A percentile compares a stretch with the other conserved stretches of the same genome.
Evolutionary conservation across 2,888 invertebrate genomes (phyloP).

Genomic region (Pseudeuparius sepicola): DNA sequence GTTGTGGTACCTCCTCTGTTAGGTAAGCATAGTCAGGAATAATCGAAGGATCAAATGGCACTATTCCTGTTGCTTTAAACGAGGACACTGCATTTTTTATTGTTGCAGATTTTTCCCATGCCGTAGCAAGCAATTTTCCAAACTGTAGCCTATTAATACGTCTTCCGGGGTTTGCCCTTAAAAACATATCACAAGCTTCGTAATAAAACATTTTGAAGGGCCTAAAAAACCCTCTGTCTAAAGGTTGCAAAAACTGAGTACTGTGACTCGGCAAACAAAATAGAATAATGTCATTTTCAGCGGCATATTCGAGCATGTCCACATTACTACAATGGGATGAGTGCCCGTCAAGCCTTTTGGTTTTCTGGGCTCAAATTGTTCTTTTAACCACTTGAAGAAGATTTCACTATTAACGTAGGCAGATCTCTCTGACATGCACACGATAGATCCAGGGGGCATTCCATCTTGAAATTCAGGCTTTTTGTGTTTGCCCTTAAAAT

Average conservation of each 20-base stretch:
- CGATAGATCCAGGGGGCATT: slow-evolving; percentile 19
- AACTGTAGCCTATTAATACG: slow-evolving; percentile 18
- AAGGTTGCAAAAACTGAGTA: slow-evolving; percentile 19
- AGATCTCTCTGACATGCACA: slow-evolving; percentile 23
- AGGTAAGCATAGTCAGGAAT: slow-evolving; percentile 7
- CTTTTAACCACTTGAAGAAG: slow-evolving; percentile 25
- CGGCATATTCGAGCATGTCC: slow-evolving; percentile 21
- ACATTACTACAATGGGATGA: slow-evolving; percentile 19
- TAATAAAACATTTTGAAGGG: slow-evolving; percentile 11
- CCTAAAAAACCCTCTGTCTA: slow-evolving; percentile 15
- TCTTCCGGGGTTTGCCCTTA: slow-evolving; percentile 17
- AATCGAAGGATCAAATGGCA: slow-evolving; percentile 18
- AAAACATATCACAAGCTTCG: slow-evolving; percentile 16
- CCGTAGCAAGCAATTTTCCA: slow-evolving; percentile 14
- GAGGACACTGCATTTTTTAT: no score
- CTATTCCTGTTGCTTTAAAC: slow-evolving; percentile 18
- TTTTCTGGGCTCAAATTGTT: slow-evolving; percentile 22
- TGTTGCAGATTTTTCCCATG: slow-evolving; percentile 17
- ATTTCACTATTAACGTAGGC: slow-evolving; percentile 18
- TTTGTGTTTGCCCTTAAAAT: slow-evolving; percentile 16
- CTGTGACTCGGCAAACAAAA: slow-evolving; percentile 22
- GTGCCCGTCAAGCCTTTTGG: slow-evolving; percentile 21
- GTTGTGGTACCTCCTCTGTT: background rate
- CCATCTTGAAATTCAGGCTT: slow-evolving; percentile 18
- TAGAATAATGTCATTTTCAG: slow-evolving; percentile 14